These are phyloP conservation scores for Epistrophella euchroma DNA, from an alignment of 2,888 invertebrate species.

Conservation along the genomic window DNA sequence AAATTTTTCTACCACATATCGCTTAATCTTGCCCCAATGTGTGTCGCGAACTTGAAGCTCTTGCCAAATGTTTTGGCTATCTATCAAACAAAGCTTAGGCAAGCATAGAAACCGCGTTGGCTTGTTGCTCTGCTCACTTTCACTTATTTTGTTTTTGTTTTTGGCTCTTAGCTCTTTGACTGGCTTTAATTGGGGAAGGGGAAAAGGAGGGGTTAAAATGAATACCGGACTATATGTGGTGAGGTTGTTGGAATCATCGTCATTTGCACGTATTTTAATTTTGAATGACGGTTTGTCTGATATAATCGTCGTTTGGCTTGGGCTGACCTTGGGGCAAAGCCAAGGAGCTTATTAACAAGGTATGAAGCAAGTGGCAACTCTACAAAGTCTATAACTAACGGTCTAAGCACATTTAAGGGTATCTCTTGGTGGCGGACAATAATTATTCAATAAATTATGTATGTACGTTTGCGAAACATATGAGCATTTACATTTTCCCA, in stretches of 20 bases:
- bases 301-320: conserved; percentile 55
- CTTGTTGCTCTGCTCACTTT: conserved; percentile 62
- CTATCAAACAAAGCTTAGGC: conserved; percentile 55
- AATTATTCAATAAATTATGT: conserved; percentile 67
- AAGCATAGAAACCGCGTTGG: conserved; percentile 40
- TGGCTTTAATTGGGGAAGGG: neutral
- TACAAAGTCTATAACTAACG: neutral
- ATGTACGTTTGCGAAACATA: conserved; percentile 56
- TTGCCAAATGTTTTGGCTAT: conserved; percentile 58
- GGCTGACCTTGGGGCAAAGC: conserved; percentile 72
- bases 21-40: neutral
- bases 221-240: conserved; percentile 13
- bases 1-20: neutral
- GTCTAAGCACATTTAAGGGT: conserved; percentile 52
- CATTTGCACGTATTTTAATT: conserved; percentile 26
- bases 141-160: conserved; percentile 73
- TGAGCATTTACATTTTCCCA: conserved; percentile 1
- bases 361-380: conserved; percentile 64
- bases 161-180: conserved; percentile 55
- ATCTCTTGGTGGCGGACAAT: conserved; percentile 50
- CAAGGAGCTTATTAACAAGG: conserved; percentile 71
- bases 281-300: conserved; percentile 67
- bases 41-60: conserved; percentile 39
- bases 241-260: conserved; percentile 44
- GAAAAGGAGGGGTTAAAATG: conserved; percentile 11